A percentile compares a stretch with the other conserved stretches of the same genome.
These are phyloP conservation scores for Campylomormyrus numenius DNA, from an alignment of 2,113 vertebrate species.

Conservation along the genomic window DNA sequence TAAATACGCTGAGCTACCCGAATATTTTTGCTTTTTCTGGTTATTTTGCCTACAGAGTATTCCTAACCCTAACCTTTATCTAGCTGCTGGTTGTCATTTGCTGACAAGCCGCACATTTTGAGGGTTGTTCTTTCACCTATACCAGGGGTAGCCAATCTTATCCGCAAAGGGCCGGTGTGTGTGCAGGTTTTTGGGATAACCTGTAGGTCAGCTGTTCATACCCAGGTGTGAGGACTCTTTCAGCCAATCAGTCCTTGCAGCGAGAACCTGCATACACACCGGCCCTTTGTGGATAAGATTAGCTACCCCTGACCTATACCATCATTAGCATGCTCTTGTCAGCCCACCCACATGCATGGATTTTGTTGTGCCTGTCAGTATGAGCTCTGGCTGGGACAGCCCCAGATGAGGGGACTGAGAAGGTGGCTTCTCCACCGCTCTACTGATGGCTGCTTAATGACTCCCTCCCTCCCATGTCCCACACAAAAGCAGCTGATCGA, in stretches of 20 bases:
- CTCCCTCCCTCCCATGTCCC: neutral
- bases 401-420: neutral
- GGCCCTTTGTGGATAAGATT: too few species aligned
- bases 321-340: neutral
- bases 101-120: neutral
- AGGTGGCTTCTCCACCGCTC: neutral
- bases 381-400: neutral
- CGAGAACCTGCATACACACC: too few species aligned
- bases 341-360: neutral
- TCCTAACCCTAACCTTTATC: neutral
- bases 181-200: too few species aligned
- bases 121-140: neutral
- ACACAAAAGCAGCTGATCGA: neutral
- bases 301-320: neutral
- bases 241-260: too few species aligned
- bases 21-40: neutral
- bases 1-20: neutral
- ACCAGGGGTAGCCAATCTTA: too few species aligned
- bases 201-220: too few species aligned
- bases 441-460: neutral
- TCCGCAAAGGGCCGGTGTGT: too few species aligned
- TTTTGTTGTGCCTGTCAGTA: neutral
- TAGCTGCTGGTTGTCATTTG: neutral
- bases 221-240: too few species aligned
- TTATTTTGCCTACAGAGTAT: neutral